Percentiles rank a stretch among this genome's conserved stretches.
phyloP scores from a whole-genome alignment of 1,140 invertebrate species.

The Archivesica marissinica region DNA sequence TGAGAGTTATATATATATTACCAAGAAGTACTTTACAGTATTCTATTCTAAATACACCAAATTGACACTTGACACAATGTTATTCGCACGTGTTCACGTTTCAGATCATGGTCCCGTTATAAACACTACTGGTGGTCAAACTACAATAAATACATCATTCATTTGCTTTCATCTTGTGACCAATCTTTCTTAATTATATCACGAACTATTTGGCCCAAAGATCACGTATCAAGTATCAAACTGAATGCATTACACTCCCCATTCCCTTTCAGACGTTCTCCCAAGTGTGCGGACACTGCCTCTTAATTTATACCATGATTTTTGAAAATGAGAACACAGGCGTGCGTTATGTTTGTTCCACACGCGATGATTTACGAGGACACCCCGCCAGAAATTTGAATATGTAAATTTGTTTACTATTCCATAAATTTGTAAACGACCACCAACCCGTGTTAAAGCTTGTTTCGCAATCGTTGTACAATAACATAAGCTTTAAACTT shows the following conservation, averaged over 20 bases:
- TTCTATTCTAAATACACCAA: neutral
- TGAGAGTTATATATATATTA: too few relatives aligned
- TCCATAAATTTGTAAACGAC: too few relatives aligned
- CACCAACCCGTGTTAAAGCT: too few relatives aligned
- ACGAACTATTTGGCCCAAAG: conserved; percentile 8
- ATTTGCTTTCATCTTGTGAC: neutral
- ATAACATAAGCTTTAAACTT: too few relatives aligned
- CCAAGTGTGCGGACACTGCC: neutral
- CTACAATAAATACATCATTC: neutral
- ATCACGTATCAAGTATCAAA: conserved; percentile 2
- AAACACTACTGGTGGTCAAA: neutral
- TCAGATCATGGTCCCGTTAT: conserved; percentile 7
- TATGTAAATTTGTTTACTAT: too few relatives aligned
- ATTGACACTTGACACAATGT: conserved; percentile 2
- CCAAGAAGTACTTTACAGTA: too few relatives aligned
- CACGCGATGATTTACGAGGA: neutral
- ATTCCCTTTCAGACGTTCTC: neutral
- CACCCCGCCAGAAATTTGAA: too few relatives aligned
- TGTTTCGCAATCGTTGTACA: too few relatives aligned
- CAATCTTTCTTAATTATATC: neutral
- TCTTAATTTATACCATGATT: conserved; percentile 11
- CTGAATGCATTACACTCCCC: conserved; percentile 12
- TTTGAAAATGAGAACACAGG: neutral
- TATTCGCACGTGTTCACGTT: neutral
- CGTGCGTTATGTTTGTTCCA: neutral